Base-by-base conservation (phyloP, 2,888 invertebrate genomes). In the Hirtodrosophila trivittata region DNA sequence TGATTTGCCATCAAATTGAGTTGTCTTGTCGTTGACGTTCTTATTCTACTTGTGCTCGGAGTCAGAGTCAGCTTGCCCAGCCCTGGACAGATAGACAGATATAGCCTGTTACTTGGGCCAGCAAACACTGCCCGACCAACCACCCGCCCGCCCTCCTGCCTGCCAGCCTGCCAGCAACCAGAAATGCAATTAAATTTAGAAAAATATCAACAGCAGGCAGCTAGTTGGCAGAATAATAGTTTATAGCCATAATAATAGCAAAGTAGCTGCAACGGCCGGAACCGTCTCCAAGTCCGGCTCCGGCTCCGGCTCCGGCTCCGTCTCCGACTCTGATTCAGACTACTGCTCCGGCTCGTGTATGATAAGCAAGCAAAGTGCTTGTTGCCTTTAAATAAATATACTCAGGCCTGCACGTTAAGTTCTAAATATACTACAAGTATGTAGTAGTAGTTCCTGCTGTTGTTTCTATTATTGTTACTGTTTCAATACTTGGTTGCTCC, bases 1-100 rank as follows among this genome's bases (percentile, higher is more conserved):
- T 89, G 90, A 90, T 90, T 90, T 90, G 85, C 86, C 86, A 88
- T 86, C 83, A 89, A 88, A 86, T 88, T 87, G 88, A 87, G 87
- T 87, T 87, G 85, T 85, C 75, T 77, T 85, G 73, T 73, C 77
- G 66, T 52, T 64, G 58, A 45, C 49, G 32, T 32, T 45, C 50
- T 16, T 28, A 18, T 35, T 32, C 38, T 38, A 13, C 38, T 18
- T 3, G 1, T 38, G n/a, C 16, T 38, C 3, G 38, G 1, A 7
- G 28, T 8, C 1, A 13, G 25, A 21, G 18, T 21, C 18, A 21
- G 18, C 13, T 26, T 21, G 35, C 25, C 30, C 65, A 37, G 14
- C 30, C 62, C 10, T 43, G 52, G 47, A 45, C 49, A 10, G 49
- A 8, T 18, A 30, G 39, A 25, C 30, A 28, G 13, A 39, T 38